Percentiles rank a stretch among this genome's conserved stretches.
These are phyloP conservation scores for Subacronicta megacephala DNA, from an alignment of 2,888 invertebrate species.

Conservation along the genomic window DNA sequence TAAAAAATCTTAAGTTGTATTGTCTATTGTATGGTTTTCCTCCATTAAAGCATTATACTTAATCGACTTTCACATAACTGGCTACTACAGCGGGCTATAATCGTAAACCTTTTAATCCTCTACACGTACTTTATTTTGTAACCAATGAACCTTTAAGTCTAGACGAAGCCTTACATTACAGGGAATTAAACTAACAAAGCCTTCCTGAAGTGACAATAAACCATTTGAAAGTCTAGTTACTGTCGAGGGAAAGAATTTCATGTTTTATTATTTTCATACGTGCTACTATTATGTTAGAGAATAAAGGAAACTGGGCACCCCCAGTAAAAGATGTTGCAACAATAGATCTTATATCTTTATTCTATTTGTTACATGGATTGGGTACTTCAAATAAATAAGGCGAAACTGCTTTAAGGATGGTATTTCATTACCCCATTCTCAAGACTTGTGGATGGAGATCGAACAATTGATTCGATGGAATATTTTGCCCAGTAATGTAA, in stretches of 20 bases:
- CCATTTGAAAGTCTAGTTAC: slow-evolving; percentile 41
- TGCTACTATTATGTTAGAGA: slow-evolving; percentile 2
- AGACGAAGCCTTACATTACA: slow-evolving; percentile 78
- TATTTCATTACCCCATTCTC: not conserved
- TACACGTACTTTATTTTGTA: slow-evolving; percentile 53
- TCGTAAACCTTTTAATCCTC: slow-evolving; percentile 49
- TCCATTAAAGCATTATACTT: not conserved
- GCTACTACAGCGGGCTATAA: slow-evolving; percentile 33
- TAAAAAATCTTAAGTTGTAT: no score
- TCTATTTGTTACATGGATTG: slow-evolving; percentile 16
- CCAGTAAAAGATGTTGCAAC: slow-evolving; percentile 2
- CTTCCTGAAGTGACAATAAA: slow-evolving; percentile 63
- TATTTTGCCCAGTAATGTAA: not conserved
- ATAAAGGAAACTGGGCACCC: not conserved
- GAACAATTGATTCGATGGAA: not conserved
- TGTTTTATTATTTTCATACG: slow-evolving; percentile 32
- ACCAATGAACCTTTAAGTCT: slow-evolving; percentile 67
- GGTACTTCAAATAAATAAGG: slow-evolving; percentile 6
- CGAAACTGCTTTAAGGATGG: not conserved
- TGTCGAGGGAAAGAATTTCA: slow-evolving; percentile 28
- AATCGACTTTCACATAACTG: not conserved
- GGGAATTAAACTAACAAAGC: slow-evolving; percentile 69
- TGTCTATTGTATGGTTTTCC: no score
- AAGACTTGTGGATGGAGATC: not conserved
- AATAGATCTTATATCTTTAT: slow-evolving; percentile 9